Conservation (phyloP, 1,140 invertebrate species). For the Thaumatotibia leucotreta region DNA sequence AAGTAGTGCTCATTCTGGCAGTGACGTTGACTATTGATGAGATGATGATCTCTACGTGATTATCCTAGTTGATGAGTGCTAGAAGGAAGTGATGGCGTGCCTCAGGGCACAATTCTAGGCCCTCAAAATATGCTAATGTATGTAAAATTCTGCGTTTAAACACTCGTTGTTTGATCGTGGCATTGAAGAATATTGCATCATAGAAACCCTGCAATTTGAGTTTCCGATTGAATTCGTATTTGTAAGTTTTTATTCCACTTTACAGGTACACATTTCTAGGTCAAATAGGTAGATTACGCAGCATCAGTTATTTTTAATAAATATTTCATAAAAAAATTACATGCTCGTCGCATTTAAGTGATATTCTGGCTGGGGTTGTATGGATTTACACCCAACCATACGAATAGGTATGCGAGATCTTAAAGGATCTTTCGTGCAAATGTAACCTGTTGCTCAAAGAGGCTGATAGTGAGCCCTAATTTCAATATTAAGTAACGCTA, state of each 20-base stretch:
- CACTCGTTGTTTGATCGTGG: neutral
- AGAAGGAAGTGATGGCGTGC: neutral
- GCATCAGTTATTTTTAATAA: no score
- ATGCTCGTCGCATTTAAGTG: no score
- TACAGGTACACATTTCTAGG: neutral
- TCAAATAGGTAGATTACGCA: neutral
- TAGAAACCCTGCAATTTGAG: neutral
- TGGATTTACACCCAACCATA: no score
- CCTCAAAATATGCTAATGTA: neutral
- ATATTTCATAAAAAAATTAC: no score
- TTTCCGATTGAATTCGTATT: neutral
- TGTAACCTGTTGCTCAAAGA: no score
- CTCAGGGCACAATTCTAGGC: neutral
- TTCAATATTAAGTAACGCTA: no score
- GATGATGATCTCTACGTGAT: neutral
- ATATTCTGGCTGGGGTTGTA: no score
- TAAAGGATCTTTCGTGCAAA: no score
- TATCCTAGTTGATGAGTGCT: neutral
- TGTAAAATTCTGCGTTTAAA: neutral
- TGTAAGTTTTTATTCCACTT: neutral
- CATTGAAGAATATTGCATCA: neutral
- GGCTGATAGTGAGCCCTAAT: no score
- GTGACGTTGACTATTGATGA: neutral
- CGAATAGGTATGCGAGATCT: no score
- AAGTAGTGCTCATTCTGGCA: neutral